A percentile compares a stretch with the other conserved stretches of the same genome.
phyloP scores from a whole-genome alignment of 1,140 invertebrate species.

The Tetramorium parvispinum region DNA sequence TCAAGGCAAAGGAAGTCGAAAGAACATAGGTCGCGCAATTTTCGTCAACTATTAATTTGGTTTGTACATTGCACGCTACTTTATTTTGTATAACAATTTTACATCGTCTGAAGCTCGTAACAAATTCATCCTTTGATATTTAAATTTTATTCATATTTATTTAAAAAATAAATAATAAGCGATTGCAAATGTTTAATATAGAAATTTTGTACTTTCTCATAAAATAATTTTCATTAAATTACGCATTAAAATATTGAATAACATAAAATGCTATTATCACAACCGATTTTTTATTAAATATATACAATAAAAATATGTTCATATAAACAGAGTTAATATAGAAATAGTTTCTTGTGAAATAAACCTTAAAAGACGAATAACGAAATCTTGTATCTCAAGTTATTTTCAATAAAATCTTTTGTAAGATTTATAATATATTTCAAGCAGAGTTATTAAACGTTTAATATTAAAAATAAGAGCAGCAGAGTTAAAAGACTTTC shows the following conservation, averaged over 20 bases:
- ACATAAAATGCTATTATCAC: not conserved
- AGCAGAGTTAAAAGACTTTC: not conserved
- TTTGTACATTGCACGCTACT: not conserved
- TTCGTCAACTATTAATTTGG: not conserved
- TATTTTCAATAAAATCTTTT: not conserved
- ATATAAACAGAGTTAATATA: not conserved
- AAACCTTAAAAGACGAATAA: not conserved
- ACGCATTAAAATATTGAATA: not conserved
- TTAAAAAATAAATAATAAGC: not conserved
- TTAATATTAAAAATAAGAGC: not conserved
- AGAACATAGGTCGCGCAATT: not conserved
- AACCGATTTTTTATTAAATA: not conserved
- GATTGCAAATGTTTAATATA: not conserved
- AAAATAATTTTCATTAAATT: not conserved
- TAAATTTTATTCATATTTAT: not conserved
- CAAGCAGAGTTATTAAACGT: not conserved
- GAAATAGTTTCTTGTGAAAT: not conserved
- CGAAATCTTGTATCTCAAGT: not conserved
- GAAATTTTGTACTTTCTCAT: not conserved
- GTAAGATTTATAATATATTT: not conserved
- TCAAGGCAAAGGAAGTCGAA: not conserved
- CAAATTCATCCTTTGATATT: not conserved
- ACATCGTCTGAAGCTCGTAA: not conserved
- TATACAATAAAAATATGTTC: no score
- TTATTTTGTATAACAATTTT: conserved; percentile 3